phyloP scores from a whole-genome alignment of 2,113 vertebrate genomes.

The Benitochromis conjunctus region DNA sequence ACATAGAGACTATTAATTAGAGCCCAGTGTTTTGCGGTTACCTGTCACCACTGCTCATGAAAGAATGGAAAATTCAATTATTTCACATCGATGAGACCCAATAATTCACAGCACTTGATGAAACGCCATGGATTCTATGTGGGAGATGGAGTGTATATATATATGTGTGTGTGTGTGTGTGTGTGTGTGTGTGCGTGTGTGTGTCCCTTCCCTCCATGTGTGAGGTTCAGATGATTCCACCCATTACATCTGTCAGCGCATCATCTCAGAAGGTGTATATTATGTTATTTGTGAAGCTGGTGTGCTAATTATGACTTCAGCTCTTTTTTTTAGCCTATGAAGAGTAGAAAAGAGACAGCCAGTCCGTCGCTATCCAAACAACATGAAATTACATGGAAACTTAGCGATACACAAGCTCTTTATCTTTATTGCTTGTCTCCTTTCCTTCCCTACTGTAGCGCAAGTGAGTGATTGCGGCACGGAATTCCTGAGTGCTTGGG shows the following conservation, averaged over 20 bases:
- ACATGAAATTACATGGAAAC: slow-evolving; percentile 68
- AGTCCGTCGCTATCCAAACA: slow-evolving; percentile 55
- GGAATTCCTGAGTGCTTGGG: slow-evolving; percentile 59
- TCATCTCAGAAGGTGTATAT: slow-evolving; percentile 49
- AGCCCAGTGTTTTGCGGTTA: slow-evolving; percentile 40
- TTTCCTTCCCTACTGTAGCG: slow-evolving; percentile 4
- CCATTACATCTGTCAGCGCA: slow-evolving; percentile 48
- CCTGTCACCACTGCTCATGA: slow-evolving; percentile 38
- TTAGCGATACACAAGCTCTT: slow-evolving; percentile 42
- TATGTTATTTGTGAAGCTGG: slow-evolving; percentile 35
- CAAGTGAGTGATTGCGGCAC: slow-evolving; percentile 62
- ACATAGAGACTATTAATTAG: slow-evolving; percentile 62
- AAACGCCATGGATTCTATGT: background rate
- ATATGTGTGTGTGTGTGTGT: background rate
- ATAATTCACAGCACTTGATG: slow-evolving; percentile 26
- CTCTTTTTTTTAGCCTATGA: slow-evolving; percentile 2
- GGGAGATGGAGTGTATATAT: background rate
- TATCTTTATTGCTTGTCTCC: background rate
- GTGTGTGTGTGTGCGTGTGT: background rate
- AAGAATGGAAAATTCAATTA: slow-evolving; percentile 61
- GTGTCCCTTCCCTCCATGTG: background rate
- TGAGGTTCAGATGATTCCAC: slow-evolving; percentile 19
- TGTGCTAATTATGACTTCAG: slow-evolving; percentile 46
- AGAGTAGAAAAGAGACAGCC: slow-evolving; percentile 30
- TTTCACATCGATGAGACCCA: slow-evolving; percentile 25